Percentiles rank a stretch among this genome's conserved stretches.
Conservation (phyloP, 92 coral and sea anemone genomes). For the Micromussa lordhowensis region DNA sequence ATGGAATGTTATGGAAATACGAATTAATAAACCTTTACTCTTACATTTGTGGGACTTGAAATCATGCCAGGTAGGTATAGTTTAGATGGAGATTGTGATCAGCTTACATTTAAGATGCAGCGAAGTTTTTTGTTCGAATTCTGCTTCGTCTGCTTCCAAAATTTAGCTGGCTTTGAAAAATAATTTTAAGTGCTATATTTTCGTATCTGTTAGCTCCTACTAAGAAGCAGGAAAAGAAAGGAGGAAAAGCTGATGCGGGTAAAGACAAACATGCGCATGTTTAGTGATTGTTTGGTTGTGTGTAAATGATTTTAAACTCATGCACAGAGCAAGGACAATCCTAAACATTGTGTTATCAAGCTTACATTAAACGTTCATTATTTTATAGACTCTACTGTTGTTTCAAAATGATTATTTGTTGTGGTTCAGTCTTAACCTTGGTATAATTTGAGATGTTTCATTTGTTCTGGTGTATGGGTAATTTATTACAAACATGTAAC, state of each 20-base stretch:
- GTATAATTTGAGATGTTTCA: not conserved
- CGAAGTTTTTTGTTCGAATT: too few species aligned
- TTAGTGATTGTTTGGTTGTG: slow-evolving; percentile 46
- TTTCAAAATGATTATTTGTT: not conserved
- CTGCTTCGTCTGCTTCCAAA: too few species aligned
- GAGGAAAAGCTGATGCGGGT: slow-evolving; percentile 78
- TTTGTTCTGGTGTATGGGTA: too few species aligned
- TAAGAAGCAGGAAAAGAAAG: slow-evolving; percentile 85
- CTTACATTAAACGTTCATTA: not conserved
- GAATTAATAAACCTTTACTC: not conserved
- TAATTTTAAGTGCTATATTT: not conserved
- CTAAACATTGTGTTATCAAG: slow-evolving; percentile 20
- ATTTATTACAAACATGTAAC: too few species aligned
- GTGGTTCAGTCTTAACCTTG: not conserved
- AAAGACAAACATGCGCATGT: slow-evolving; percentile 42
- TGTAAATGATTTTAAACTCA: slow-evolving; percentile 1
- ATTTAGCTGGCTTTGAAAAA: too few species aligned
- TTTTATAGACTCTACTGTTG: not conserved
- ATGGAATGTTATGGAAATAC: not conserved
- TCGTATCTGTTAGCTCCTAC: slow-evolving; percentile 52
- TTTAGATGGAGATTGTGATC: too few species aligned
- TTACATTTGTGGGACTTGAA: not conserved
- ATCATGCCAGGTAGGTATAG: slow-evolving; percentile 34
- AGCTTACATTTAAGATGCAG: too few species aligned
- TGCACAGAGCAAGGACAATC: slow-evolving; percentile 2